These are phyloP conservation scores for Conus ventricosus DNA, from an alignment of 1,140 invertebrate species.

Conservation along the genomic window DNA sequence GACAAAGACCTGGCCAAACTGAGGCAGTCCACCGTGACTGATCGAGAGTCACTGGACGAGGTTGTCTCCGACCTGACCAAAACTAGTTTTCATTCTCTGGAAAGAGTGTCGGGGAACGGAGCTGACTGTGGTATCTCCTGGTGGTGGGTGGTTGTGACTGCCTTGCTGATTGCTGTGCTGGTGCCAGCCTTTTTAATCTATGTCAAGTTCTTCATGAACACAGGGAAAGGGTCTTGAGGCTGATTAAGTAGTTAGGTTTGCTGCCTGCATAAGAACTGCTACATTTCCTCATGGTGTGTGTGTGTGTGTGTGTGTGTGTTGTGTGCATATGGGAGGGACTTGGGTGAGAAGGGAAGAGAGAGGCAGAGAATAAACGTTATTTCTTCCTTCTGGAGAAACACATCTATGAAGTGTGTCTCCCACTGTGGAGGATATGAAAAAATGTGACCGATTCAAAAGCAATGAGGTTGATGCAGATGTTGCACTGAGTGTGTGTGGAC, in stretches of 20 bases:
- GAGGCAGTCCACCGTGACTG: constrained; percentile 47
- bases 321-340: too few relatives aligned
- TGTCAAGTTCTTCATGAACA: background rate
- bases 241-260: background rate
- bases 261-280: too few relatives aligned
- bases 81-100: constrained; percentile 59
- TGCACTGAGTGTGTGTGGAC: too few relatives aligned
- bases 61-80: constrained; percentile 65
- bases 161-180: constrained; percentile 51
- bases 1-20: constrained; percentile 66
- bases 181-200: constrained; percentile 37
- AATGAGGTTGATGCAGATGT: too few relatives aligned
- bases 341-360: too few relatives aligned
- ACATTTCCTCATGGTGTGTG: too few relatives aligned
- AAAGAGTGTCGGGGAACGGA: constrained; percentile 40
- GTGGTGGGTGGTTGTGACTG: constrained; percentile 45
- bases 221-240: background rate
- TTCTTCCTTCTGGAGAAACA: too few relatives aligned
- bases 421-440: too few relatives aligned
- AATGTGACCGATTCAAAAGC: too few relatives aligned
- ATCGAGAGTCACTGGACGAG: constrained; percentile 58
- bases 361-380: too few relatives aligned
- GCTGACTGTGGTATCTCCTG: constrained; percentile 60
- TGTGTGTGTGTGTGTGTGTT: too few relatives aligned
- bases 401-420: too few relatives aligned